Base-by-base conservation (phyloP, 92 coral and sea anemone genomes). In the Porites lobata region DNA sequence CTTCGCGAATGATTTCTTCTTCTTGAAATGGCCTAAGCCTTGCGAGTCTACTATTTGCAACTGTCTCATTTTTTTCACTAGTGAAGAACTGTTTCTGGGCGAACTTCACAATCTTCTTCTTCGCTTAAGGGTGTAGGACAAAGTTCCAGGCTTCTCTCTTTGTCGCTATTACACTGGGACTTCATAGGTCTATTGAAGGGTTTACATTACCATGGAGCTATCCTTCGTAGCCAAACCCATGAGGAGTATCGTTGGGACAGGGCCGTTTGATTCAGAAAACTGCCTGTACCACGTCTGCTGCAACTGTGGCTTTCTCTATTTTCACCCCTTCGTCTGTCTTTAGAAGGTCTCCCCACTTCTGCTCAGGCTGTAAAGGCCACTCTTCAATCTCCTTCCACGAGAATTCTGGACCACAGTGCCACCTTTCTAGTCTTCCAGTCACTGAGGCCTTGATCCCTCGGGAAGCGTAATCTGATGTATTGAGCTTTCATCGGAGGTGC, bases 301-400 rank as follows among this genome's bases (percentile, higher is more conserved):
- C 90, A 1, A 88, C 86, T 4, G 81, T 69, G 2, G 50, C 29
- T 53, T 75, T 82, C 59, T 85, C 80, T 29, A 63, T 83, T 83
- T 77, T 88, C 6, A 92, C 87, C 8, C 93, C 88, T 79, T 83
- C 91, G 12, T 92, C 95, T 7, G 26, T 72, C 47, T 77, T 87
- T 70, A 64, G 62, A 8, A 81, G 79, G 18, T 51, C 78, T 18
- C 57, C 80, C 1, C n/a, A 66, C 11, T 71, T 68, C 32, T 91
- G 92, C n/a, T 51, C 62, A 18, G 95, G 92, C 62, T 94, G 96
- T 65, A 71, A 72, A 8, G 94, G 92, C 96, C 92, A 94, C 24
- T 90, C 90, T 4, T 66, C 32, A 8, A 7, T 61, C n/a, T 79
- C 51, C 66, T 80, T 85, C 96, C 91, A 94, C 57, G 87, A 50